phyloP scores from a whole-genome alignment of 2,888 invertebrate genomes.

The Candidula unifasciata region DNA sequence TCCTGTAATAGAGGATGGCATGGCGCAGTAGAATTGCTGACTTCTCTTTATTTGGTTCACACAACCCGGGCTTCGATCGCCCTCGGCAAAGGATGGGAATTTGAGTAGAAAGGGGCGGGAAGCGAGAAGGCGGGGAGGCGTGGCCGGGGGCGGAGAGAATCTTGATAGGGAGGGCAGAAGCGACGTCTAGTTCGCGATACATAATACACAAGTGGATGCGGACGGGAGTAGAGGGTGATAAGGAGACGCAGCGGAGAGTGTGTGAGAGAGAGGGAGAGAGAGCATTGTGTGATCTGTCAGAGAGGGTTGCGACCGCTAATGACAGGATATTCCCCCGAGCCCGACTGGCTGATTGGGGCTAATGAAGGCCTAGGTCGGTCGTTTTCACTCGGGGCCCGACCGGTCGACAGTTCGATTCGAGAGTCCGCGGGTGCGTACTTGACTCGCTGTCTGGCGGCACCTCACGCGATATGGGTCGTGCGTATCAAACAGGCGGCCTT shows the following conservation, averaged over 20 bases:
- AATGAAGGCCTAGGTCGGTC: slow-evolving; percentile 47
- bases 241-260: not conserved
- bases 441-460: slow-evolving; percentile 34
- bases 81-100: not conserved
- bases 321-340: slow-evolving; percentile 49
- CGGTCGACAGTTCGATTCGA: slow-evolving; percentile 38
- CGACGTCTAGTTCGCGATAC: not conserved
- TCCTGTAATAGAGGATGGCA: not conserved
- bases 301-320: slow-evolving; percentile 36
- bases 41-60: no score
- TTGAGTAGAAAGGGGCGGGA: slow-evolving; percentile 16
- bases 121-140: not conserved
- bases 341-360: slow-evolving; percentile 48
- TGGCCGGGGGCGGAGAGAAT: not conserved
- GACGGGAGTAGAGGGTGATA: not conserved
- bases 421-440: slow-evolving; percentile 29
- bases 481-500: not conserved
- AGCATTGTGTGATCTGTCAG: not conserved
- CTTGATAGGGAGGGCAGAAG: not conserved
- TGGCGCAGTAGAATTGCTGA: not conserved
- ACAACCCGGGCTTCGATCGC: slow-evolving; percentile 20
- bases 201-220: not conserved
- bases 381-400: slow-evolving; percentile 37
- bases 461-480: slow-evolving; percentile 37
- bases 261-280: slow-evolving; percentile 28